Base-by-base conservation (phyloP, 2,113 vertebrate genomes). In the Corythaeola cristata region DNA sequence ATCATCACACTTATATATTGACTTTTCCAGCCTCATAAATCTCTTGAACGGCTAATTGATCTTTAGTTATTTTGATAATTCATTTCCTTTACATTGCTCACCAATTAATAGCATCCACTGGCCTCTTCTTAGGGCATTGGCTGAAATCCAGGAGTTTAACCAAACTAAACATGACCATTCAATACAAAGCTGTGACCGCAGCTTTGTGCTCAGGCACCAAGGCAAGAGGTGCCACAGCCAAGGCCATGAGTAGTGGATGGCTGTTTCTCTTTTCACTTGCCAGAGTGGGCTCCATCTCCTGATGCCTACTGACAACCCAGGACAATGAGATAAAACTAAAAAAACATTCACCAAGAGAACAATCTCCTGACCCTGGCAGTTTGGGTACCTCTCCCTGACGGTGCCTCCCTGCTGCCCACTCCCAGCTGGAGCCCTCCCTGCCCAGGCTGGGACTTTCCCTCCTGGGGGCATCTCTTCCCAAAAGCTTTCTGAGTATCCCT, bases 201-300 rank as follows among this genome's bases (percentile, higher is more conserved):
- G 45, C n/a, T 49, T 21, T 64, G 68, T 41, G 50, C 30, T 16
- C 1, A 1, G 60, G 33, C 44, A 59, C 53, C 30, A 7, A 45
- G 20, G 55, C 49, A 89, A 26, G 24, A 63, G 15, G 21, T 15
- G 9, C 15, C 50, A 19, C 71, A 32, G 53, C 28, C 55, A 47
- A 2, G 0, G 0, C 33, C 19, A 4, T 5, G 14, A 56, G 28
- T 18, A 58, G 47, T 1, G 17, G n/a, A 35, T 19, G 33, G 55
- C 18, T 59, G 50, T 5, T 49, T 21, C 9, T 30, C 52, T 59
- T 44, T 32, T 45, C 32, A 9, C 15, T 60, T 45, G 49, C 15
- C 55, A 49, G 82, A 82, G 8, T 0, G 1, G 7, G 9, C 13
- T 72, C 67, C 33, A 28, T 32, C 60, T 91, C 49, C 60, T 16